phyloP scores from a whole-genome alignment of 1,140 invertebrate genomes.

The Pectinophora gossypiella region DNA sequence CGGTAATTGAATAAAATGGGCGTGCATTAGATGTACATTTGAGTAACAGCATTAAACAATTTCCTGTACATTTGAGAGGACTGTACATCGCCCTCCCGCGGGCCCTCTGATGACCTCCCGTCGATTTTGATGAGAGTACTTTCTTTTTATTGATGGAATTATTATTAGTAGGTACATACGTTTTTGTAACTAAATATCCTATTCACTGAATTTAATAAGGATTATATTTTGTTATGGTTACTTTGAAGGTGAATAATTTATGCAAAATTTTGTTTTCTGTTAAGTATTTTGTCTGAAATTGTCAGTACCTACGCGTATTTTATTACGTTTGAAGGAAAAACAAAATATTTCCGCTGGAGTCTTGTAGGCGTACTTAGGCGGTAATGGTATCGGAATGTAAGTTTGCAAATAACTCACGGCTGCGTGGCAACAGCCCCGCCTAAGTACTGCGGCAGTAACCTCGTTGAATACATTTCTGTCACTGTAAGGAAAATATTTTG shows the following conservation, averaged over 20 bases:
- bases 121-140: conserved; percentile 21
- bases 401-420: conserved; percentile 2
- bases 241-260: too few relatives aligned
- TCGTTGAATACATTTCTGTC: conserved; percentile 56
- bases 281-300: too few relatives aligned
- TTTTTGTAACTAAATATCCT: too few relatives aligned
- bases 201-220: too few relatives aligned
- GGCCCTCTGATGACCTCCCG: conserved; percentile 23
- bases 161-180: too few relatives aligned
- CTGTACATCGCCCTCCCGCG: conserved; percentile 14
- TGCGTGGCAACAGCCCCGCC: neutral
- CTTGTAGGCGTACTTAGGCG: neutral
- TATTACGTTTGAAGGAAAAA: too few relatives aligned
- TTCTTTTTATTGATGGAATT: conserved; percentile 24
- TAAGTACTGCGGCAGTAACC: conserved; percentile 32
- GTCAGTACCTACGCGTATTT: too few relatives aligned
- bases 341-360: too few relatives aligned
- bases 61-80: conserved; percentile 8
- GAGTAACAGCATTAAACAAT: conserved; percentile 29
- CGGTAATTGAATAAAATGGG: conserved; percentile 14
- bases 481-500: conserved; percentile 68
- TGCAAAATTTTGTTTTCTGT: too few relatives aligned
- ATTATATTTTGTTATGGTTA: too few relatives aligned
- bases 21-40: conserved; percentile 23
- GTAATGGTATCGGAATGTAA: neutral